Evolutionary conservation across 2,797 vertebrate species (phyloP), one percentile per base, ranked within the genome.

Genomic region (Phoeniculus purpureus): DNA sequence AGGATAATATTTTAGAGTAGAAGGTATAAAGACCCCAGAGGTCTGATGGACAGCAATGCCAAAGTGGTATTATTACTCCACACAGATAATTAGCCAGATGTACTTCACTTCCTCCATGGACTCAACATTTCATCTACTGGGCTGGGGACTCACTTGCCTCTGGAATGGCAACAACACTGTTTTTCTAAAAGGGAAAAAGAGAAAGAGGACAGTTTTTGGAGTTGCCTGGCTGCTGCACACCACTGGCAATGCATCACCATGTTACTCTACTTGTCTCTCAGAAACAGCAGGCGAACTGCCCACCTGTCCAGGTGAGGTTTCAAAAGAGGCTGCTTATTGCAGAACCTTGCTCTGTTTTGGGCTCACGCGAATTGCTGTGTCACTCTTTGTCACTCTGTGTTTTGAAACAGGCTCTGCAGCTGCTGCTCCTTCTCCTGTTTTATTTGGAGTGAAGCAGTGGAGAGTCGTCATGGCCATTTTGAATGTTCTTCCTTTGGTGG

Each of bases 401-500:
- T 91, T 81, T 87, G 43, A 92, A 94, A 89, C 27, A 62, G 45
- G 18, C 51, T 77, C 67, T 79, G 61, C 92, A 93, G 76, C 87
- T 94, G 92, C 34, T 0, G 8, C 59, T 81, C 66, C 79, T 96
- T 85, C 90, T 84, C 32, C 34, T 94, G 70, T 95, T 95, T 92
- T 77, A 65, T 50, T 94, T 96, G 93, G 91, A 95, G n/a, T 0
- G 1, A 65, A 68, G 84, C 29, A 72, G 40, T 0, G 0, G 21
- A 85, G 62, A 15, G 26, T 64, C 79, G 52, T 66, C 20, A 3
- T 32, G 65, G 52, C 85, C 60, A 40, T 81, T 94, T 47, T 70
- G 70, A 87, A 52, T 73, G 89, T 83, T 85, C 91, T 94, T 94
- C 87, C 95, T 89, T 59, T 79, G 82, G 82, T 92, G 93, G 95